These are phyloP conservation scores for Chionomys nivalis DNA, from an alignment of 2,113 vertebrate genomes.

Conservation along the genomic window DNA sequence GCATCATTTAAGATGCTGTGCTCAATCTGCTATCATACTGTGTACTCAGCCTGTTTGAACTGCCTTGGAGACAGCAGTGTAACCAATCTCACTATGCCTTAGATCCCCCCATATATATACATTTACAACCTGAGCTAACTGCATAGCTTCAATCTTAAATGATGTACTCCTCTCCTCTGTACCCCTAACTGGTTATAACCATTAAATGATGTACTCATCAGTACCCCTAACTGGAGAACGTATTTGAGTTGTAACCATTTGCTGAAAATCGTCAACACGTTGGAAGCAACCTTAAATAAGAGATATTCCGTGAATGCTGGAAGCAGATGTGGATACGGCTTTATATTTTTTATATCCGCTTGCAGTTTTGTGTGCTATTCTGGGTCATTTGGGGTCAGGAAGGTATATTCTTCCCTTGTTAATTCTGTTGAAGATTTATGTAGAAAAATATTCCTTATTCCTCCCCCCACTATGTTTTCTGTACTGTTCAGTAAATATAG, in stretches of 20 bases:
- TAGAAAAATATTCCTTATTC: background rate
- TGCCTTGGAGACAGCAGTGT: background rate
- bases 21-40: background rate
- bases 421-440: background rate
- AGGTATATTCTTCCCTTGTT: background rate
- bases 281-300: background rate
- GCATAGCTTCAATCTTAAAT: background rate
- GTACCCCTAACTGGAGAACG: background rate
- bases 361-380: background rate
- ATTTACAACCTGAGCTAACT: background rate
- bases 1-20: background rate
- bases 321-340: background rate
- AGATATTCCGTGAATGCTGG: background rate
- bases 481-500: background rate
- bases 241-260: background rate
- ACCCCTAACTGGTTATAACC: background rate
- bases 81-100: background rate
- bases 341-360: background rate
- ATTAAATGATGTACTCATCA: background rate
- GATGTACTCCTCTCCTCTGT: background rate
- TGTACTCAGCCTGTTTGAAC: background rate
- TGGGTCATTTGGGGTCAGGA: background rate
- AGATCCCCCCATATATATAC: background rate
- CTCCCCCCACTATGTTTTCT: background rate
- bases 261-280: too few species aligned